Evolutionary conservation across 1,140 invertebrate species (phyloP), one percentile per base, ranked within the genome.

Genomic region (Mesaphorura yosii): DNA sequence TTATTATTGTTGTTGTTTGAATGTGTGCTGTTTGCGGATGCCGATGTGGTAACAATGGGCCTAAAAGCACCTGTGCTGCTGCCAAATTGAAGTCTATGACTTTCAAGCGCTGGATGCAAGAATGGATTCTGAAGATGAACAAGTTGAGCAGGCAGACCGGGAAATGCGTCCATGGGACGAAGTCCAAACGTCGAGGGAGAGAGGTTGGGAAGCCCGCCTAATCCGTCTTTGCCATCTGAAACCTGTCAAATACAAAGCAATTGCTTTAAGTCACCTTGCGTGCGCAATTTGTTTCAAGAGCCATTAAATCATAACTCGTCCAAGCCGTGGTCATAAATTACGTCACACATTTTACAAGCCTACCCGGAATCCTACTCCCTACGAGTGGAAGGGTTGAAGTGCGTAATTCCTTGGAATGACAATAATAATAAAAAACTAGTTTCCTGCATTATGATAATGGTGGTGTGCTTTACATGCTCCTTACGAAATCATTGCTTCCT

Each of bases 61-160:
- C 66, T 60, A 57, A 68, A 70, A 51, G 64, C 67, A 66, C 71
- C 62, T 69, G 60, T 39, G 50, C 51, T 57, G 31, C 10, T 63
- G n/a, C 70, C 39, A 67, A 74, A 60, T 64, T 75, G 55, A 69
- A 66, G 40, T 17, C 63, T 57, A 17, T 61, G 56, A 17, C 63
- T 60, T 34, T 67, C 64, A n/a, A 66, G 59, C 10, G 63, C 62
- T n/a, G 66, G 63, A 23, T 67, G 63, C n/a, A 68, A 48, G 57
- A 77, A 77, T 53, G 75, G 75, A 46, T 72, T 72, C 55, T 74
- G 73, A 26, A 75, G 54, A 31, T 76, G 69, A 66, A 77, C 70
- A 37, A 76, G 68, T 65, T 75, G 74, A 14, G 73, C 72, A n/a
- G 73, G 73, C 5, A 75, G 63, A 15, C 72, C 69, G 17, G 70